Percentiles rank a stretch among this genome's conserved stretches.
phyloP scores from a whole-genome alignment of 2,797 vertebrate species.

The Tarsius wallacei region DNA sequence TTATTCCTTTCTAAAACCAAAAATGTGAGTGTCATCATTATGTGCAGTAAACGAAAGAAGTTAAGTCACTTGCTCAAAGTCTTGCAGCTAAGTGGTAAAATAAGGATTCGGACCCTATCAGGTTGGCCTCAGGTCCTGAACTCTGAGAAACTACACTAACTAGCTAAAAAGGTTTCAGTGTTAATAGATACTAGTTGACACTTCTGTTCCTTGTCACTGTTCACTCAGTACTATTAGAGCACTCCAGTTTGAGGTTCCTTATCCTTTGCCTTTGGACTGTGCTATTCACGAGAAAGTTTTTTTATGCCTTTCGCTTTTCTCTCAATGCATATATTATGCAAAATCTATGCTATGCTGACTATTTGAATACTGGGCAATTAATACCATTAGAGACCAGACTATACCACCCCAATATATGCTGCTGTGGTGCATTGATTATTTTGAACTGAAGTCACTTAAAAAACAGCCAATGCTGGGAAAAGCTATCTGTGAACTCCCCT shows the following conservation, averaged over 20 bases:
- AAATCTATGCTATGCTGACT: not conserved
- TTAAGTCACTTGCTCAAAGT: not conserved
- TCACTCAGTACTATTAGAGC: not conserved
- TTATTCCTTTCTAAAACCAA: not conserved
- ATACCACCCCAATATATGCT: not conserved
- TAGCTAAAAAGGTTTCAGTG: not conserved
- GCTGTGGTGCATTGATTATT: not conserved
- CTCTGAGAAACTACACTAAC: not conserved
- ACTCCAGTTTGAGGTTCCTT: not conserved
- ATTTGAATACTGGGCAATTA: not conserved
- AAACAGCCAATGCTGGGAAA: not conserved
- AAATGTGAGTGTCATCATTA: not conserved
- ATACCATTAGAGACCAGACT: not conserved
- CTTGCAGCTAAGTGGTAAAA: not conserved
- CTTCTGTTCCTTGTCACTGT: not conserved
- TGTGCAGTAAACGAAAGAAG: not conserved
- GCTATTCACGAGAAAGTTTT: not conserved
- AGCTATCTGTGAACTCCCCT: not conserved
- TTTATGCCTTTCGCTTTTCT: not conserved
- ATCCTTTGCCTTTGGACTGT: not conserved
- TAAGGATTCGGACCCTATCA: not conserved
- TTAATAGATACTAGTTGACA: not conserved
- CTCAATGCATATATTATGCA: not conserved
- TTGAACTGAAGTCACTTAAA: not conserved
- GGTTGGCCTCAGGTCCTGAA: not conserved